Evolutionary conservation across 1,140 invertebrate genomes (phyloP).

Genomic region (Melipona quadrifasciata): DNA sequence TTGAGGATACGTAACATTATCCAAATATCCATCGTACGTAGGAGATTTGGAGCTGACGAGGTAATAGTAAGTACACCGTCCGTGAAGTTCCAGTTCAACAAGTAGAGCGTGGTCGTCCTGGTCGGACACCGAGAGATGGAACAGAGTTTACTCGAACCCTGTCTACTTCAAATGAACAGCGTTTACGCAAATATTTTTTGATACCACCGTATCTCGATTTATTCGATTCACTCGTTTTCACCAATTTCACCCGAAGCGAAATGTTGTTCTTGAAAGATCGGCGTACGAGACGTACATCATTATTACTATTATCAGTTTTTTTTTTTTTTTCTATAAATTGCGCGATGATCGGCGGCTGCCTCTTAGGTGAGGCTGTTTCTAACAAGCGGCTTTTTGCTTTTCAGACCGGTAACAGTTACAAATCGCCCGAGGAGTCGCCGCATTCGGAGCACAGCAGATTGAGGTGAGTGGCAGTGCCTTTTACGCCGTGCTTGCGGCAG

Average conservation of each 20-base stretch:
- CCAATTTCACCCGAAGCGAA: neutral
- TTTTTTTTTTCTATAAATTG: neutral
- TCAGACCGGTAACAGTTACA: constrained; percentile 77
- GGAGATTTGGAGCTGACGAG: too few relatives aligned
- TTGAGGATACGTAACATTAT: neutral
- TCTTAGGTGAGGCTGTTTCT: constrained; percentile 1
- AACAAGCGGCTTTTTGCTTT: constrained; percentile 66
- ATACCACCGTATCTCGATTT: neutral
- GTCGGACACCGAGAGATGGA: neutral
- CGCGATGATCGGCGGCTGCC: neutral
- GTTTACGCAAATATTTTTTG: neutral
- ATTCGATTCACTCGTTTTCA: too few relatives aligned
- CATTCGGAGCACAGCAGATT: constrained; percentile 76
- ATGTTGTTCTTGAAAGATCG: neutral
- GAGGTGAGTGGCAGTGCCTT: constrained; percentile 71
- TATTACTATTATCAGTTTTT: neutral
- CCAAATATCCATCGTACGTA: neutral
- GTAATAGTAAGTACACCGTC: neutral
- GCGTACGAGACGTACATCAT: neutral
- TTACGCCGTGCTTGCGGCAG: constrained; percentile 7
- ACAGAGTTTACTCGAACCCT: neutral
- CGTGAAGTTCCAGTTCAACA: neutral
- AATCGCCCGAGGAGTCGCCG: constrained; percentile 74
- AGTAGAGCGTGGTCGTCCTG: neutral
- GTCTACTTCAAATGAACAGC: neutral